Percentiles rank a stretch among this genome's conserved stretches.
Conservation (phyloP, 2,888 invertebrate species). For the Pyrocoelia pectoralis region DNA sequence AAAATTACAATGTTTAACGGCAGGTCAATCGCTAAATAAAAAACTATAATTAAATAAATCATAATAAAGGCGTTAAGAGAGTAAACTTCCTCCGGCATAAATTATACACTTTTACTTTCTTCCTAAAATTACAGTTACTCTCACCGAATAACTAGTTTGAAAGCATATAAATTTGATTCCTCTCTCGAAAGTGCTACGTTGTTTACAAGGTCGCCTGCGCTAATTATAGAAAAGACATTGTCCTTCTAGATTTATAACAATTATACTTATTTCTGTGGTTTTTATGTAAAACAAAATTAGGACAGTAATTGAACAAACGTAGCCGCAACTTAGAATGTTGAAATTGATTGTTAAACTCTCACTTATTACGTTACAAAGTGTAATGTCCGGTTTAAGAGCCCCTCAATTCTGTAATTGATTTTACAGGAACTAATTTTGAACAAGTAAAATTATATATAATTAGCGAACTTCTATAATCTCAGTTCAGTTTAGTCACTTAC, state of each 20-base stretch:
- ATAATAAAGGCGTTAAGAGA: no score
- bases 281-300: neutral
- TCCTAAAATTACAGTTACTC: conserved; percentile 22
- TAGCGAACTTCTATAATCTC: no score
- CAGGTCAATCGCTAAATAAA: no score
- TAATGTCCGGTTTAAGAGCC: neutral
- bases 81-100: conserved; percentile 15
- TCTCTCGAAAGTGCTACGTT: conserved; percentile 12
- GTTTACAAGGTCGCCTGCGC: conserved; percentile 17
- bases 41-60: no score
- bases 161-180: conserved; percentile 11
- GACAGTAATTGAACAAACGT: neutral
- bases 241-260: neutral
- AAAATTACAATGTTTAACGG: no score
- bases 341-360: neutral
- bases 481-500: no score
- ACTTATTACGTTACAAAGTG: neutral
- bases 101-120: conserved; percentile 30
- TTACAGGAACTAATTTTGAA: neutral
- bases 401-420: neutral
- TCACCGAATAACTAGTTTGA: conserved; percentile 14
- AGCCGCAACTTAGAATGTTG: neutral
- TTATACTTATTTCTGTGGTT: neutral
- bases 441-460: no score
- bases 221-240: conserved; percentile 9